A percentile compares a stretch with the other conserved stretches of the same genome.
These are phyloP conservation scores for Rhynchophorus ferrugineus DNA, from an alignment of 1,140 invertebrate genomes.

Conservation along the genomic window DNA sequence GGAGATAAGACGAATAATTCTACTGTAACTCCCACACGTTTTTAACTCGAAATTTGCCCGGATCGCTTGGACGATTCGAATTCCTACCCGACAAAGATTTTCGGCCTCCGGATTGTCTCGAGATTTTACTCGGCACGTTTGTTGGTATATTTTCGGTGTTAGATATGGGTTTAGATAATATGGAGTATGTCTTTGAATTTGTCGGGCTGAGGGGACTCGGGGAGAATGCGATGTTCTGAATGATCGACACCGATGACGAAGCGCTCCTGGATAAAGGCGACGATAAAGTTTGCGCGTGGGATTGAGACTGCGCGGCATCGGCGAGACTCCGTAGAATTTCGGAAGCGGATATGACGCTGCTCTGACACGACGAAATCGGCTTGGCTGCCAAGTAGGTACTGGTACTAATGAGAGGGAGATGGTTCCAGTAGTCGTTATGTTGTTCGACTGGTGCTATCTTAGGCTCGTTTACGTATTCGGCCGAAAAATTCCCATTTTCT, in stretches of 20 bases:
- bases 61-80: too few relatives aligned
- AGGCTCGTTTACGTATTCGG: slow-evolving; percentile 11
- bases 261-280: too few relatives aligned
- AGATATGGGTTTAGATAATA: background rate
- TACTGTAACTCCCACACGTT: slow-evolving; percentile 10
- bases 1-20: slow-evolving; percentile 5
- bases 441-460: background rate
- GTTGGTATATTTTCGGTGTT: background rate
- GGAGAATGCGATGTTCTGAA: too few relatives aligned
- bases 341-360: background rate
- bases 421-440: slow-evolving; percentile 11
- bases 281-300: too few relatives aligned
- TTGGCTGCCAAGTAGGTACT: background rate
- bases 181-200: background rate
- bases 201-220: background rate
- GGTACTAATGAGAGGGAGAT: slow-evolving; percentile 1
- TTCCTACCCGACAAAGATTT: too few relatives aligned
- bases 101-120: background rate
- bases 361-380: background rate
- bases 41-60: slow-evolving; percentile 10
- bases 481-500: slow-evolving; percentile 12
- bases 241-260: too few relatives aligned
- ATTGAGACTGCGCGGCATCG: too few relatives aligned
- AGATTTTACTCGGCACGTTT: background rate
- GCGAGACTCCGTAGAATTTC: background rate